phyloP scores from a whole-genome alignment of 2,113 vertebrate species.

The cattle (Bos taurus) region ARS-UCD2.0 NC_037334.1:48055001-48055500 shows the following conservation, averaged over 20 bases:
- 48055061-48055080: neutral
- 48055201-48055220: neutral
- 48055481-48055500: neutral
- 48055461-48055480: neutral
- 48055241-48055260: neutral
- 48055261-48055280: neutral
- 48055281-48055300: neutral
- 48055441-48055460: neutral
- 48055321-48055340: neutral
- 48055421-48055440: neutral
- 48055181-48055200: neutral
- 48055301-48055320: neutral
- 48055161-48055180: neutral
- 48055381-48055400: neutral
- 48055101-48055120: neutral
- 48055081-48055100: neutral
- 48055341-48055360: neutral
- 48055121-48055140: neutral
- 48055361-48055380: neutral
- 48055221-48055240: neutral
- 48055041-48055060: rapidly evolving
- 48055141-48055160: neutral
- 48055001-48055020: neutral
- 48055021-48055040: rapidly evolving
- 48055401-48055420: neutral